Percentiles rank a stretch among this genome's conserved stretches.
Conservation (phyloP, 2,113 vertebrate genomes). For the Lipotes vexillifer region DNA sequence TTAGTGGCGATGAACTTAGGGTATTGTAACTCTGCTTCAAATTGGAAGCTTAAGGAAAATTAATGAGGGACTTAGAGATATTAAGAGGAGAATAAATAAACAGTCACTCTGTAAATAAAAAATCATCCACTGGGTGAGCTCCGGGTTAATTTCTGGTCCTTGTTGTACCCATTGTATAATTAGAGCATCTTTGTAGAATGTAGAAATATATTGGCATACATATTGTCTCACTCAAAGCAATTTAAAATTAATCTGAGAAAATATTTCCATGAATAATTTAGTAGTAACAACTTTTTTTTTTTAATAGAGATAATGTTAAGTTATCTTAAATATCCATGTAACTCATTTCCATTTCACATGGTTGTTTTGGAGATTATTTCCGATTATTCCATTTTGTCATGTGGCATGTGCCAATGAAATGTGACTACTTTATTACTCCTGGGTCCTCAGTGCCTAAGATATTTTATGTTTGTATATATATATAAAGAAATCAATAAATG, state of each 20-base stretch:
- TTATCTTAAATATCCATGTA: background rate
- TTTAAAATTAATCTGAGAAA: conserved; percentile 45
- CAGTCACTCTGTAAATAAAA: conserved; percentile 63
- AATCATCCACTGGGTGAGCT: background rate
- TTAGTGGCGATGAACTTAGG: conserved; percentile 24
- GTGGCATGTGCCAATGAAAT: background rate
- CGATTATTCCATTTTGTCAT: background rate
- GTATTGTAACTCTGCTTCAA: conserved; percentile 29
- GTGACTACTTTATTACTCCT: background rate
- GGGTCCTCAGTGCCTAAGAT: background rate
- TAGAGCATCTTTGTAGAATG: conserved; percentile 56
- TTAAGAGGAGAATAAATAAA: conserved; percentile 60
- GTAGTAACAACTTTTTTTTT: background rate
- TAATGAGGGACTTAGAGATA: conserved; percentile 66
- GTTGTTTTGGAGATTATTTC: background rate
- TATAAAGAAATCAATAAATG: background rate
- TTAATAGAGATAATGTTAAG: background rate
- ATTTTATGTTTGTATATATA: background rate
- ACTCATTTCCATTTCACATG: background rate
- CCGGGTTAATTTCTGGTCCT: conserved; percentile 39
- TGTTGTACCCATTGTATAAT: conserved; percentile 11
- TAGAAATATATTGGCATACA: background rate
- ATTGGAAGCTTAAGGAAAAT: conserved; percentile 68
- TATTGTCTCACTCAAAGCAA: conserved; percentile 20
- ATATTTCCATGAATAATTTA: background rate